Conservation (phyloP, 2,797 vertebrate genomes). For the Acanthurus tractus region DNA sequence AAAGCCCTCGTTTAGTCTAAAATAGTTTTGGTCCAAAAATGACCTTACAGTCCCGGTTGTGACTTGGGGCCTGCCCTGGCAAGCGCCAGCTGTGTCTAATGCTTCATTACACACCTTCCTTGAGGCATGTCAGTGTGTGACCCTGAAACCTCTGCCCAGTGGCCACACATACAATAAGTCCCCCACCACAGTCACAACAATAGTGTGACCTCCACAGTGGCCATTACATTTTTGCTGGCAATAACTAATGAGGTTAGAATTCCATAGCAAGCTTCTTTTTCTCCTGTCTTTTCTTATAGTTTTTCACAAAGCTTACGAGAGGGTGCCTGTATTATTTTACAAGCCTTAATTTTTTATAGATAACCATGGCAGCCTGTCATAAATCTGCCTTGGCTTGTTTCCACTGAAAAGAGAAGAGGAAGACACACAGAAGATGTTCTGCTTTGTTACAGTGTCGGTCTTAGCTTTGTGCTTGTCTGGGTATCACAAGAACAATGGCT, state of each 20-base stretch:
- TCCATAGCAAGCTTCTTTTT: slow-evolving; percentile 6
- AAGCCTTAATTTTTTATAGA: slow-evolving; percentile 62
- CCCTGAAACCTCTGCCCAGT: slow-evolving; percentile 80
- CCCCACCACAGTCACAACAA: slow-evolving; percentile 59
- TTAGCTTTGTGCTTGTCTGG: slow-evolving; percentile 65
- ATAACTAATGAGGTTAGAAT: slow-evolving; percentile 49
- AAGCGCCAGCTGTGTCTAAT: slow-evolving; percentile 84
- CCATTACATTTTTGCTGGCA: slow-evolving; percentile 42
- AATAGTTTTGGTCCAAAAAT: slow-evolving; percentile 68
- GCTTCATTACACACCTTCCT: slow-evolving; percentile 86
- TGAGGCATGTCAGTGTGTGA: slow-evolving; percentile 76
- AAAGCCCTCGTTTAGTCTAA: slow-evolving; percentile 59
- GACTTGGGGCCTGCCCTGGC: slow-evolving; percentile 81
- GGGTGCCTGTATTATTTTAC: slow-evolving; percentile 61
- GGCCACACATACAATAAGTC: slow-evolving; percentile 55
- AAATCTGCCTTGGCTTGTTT: slow-evolving; percentile 63
- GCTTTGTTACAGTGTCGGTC: slow-evolving; percentile 60
- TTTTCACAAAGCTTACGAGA: slow-evolving; percentile 51
- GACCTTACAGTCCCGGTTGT: slow-evolving; percentile 79
- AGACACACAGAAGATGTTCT: slow-evolving; percentile 66
- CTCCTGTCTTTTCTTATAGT: neutral
- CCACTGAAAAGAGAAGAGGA: slow-evolving; percentile 62
- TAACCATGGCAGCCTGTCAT: slow-evolving; percentile 59
- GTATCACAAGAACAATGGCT: slow-evolving; percentile 67
- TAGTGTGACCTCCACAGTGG: slow-evolving; percentile 68